Conservation (phyloP, 2,888 invertebrate species). For the Phrixothrix hirtus region DNA sequence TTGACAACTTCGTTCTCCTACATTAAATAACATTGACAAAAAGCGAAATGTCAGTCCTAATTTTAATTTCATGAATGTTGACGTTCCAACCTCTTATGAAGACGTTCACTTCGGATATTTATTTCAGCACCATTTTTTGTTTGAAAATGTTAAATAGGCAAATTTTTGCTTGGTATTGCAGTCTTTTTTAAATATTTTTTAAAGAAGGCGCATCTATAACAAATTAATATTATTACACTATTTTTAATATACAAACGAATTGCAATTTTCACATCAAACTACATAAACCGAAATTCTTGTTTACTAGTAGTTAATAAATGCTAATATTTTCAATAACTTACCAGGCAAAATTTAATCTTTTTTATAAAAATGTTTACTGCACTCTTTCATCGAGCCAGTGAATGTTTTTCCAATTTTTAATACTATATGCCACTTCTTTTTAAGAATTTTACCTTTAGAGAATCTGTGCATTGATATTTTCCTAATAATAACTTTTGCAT, state of each 20-base stretch:
- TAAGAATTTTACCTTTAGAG: not conserved
- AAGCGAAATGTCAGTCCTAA: not conserved
- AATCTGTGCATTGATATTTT: not conserved
- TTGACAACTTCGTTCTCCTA: not conserved
- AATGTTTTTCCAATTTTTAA: not conserved
- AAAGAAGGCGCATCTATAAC: not conserved
- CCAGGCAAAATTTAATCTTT: conserved; percentile 1
- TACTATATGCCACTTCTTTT: not conserved
- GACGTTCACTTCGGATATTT: no score
- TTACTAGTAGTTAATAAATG: not conserved
- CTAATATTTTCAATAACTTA: not conserved
- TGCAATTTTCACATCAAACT: no score
- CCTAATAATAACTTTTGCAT: not conserved
- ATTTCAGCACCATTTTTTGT: not conserved
- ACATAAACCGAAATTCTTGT: no score
- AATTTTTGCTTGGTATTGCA: not conserved
- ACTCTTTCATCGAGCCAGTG: not conserved
- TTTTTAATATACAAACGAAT: no score
- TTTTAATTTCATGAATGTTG: not conserved
- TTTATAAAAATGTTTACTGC: not conserved
- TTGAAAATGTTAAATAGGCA: not conserved
- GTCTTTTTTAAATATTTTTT: not conserved
- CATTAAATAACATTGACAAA: not conserved
- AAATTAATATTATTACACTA: not conserved
- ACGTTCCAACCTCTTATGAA: not conserved